phyloP scores from a whole-genome alignment of 35 echinoderm and acorn worm genomes.

The Heliocidaris tuberculata region DNA sequence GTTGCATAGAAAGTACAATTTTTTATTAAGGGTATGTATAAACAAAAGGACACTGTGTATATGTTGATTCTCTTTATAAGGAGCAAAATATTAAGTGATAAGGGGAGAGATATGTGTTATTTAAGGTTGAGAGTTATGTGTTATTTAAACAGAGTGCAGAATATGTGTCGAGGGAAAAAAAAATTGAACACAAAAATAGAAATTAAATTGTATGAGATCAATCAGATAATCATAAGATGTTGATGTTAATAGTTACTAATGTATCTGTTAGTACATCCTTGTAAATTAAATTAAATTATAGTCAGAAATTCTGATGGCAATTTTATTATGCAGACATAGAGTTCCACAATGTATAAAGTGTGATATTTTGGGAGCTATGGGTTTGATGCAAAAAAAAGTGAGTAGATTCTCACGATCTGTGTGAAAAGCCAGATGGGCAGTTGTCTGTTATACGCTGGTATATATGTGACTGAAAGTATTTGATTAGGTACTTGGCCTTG shows the following conservation, averaged over 20 bases:
- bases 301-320: neutral
- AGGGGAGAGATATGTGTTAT: too few species aligned
- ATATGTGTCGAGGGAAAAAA: too few species aligned
- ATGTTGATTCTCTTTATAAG: too few species aligned
- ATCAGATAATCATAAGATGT: neutral
- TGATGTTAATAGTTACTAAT: neutral
- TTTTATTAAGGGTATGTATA: too few species aligned
- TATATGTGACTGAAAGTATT: neutral
- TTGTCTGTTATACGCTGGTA: neutral
- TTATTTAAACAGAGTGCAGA: too few species aligned
- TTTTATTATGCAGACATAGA: neutral
- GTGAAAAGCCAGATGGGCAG: too few species aligned
- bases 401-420: too few species aligned
- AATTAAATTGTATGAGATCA: neutral
- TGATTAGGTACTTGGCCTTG: neutral
- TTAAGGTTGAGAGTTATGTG: too few species aligned
- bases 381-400: neutral
- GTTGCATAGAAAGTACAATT: too few species aligned
- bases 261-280: neutral
- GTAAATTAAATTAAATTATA: neutral
- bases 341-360: neutral
- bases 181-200: neutral
- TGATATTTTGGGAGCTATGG: neutral
- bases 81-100: too few species aligned
- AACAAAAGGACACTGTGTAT: too few species aligned